These are phyloP conservation scores for Pocillopora grandis DNA, from an alignment of 92 coral and sea anemone genomes.

Conservation along the genomic window DNA sequence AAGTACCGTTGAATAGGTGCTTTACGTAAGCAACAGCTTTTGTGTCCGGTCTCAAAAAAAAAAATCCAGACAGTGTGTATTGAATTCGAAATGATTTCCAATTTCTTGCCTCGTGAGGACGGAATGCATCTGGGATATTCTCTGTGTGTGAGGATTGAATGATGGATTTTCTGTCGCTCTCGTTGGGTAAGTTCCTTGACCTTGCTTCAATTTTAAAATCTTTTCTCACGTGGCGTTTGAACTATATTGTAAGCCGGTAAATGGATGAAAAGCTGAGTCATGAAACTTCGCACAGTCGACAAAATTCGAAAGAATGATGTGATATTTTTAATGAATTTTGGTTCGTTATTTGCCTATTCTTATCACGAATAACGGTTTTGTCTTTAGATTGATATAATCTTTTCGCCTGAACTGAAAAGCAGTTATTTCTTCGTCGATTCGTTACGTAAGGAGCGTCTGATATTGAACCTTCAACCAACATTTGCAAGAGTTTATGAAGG, in stretches of 20 bases:
- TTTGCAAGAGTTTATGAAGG: not conserved
- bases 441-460: not conserved
- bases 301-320: not conserved
- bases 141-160: not conserved
- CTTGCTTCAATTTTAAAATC: not conserved
- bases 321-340: not conserved
- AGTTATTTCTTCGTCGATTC: not conserved
- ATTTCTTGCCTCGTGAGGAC: not conserved
- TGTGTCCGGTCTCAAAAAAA: constrained; percentile 29
- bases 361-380: not conserved
- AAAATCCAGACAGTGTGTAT: constrained; percentile 29
- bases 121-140: not conserved
- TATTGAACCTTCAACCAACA: not conserved
- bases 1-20: constrained; percentile 1
- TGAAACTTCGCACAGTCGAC: not conserved
- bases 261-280: constrained; percentile 17
- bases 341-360: not conserved
- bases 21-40: constrained; percentile 35
- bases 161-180: not conserved
- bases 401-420: not conserved
- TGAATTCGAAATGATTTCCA: constrained; percentile 11
- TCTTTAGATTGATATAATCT: too few relatives aligned
- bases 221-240: not conserved
- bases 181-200: constrained; percentile 5
- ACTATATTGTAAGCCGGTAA: too few relatives aligned